Evolutionary conservation across 2,888 invertebrate species (phyloP).

Genomic region (Caenorhabditis sinica): DNA sequence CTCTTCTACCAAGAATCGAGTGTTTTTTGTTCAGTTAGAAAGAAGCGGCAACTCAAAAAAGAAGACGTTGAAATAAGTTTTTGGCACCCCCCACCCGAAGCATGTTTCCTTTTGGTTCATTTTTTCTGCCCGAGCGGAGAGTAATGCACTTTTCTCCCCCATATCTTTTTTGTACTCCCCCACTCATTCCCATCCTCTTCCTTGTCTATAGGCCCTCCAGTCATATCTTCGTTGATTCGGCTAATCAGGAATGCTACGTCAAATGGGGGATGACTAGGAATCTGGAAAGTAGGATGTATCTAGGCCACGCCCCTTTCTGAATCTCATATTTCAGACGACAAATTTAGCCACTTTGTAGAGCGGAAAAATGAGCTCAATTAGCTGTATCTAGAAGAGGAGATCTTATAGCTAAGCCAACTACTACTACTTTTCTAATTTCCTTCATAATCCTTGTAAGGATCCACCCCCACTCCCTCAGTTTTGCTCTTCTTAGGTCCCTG

Average conservation of each 20-base stretch:
- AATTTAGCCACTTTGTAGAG: constrained; percentile 51
- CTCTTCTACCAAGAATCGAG: constrained; percentile 29
- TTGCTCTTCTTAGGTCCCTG: constrained; percentile 23
- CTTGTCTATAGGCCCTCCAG: constrained; percentile 42
- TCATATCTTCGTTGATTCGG: constrained; percentile 20
- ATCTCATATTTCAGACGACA: constrained; percentile 17
- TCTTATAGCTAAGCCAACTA: not conserved
- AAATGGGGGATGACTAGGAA: constrained; percentile 21
- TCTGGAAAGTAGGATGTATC: too few species aligned
- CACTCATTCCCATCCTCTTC: constrained; percentile 14
- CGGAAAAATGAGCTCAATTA: constrained; percentile 54
- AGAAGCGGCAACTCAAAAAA: constrained; percentile 9
- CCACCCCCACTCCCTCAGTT: constrained; percentile 40
- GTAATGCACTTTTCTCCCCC: constrained; percentile 47
- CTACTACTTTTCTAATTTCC: constrained; percentile 7
- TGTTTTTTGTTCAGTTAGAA: constrained; percentile 18
- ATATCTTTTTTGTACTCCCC: not conserved
- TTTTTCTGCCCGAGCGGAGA: constrained; percentile 37
- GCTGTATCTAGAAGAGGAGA: constrained; percentile 21
- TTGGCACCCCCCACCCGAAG: constrained; percentile 27
- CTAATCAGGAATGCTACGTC: constrained; percentile 35
- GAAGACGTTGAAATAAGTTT: constrained; percentile 46
- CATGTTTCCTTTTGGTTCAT: not conserved
- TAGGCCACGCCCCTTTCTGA: constrained; percentile 14
- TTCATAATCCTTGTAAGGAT: constrained; percentile 2